A percentile compares a stretch with the other conserved stretches of the same genome.
phyloP scores from a whole-genome alignment of 2,797 vertebrate species.

The Acropternis orthonyx region DNA sequence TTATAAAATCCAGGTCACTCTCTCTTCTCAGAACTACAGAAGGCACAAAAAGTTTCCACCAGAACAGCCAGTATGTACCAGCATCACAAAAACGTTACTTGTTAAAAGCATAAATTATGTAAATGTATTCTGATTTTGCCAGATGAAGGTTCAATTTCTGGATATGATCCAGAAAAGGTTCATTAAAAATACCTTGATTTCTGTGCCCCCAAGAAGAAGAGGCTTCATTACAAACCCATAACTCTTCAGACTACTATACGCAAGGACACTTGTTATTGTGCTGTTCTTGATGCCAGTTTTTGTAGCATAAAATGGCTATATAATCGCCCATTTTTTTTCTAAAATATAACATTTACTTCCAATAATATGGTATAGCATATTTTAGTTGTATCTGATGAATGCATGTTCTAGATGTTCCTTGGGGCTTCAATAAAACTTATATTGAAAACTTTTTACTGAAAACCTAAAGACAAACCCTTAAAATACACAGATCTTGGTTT shows the following conservation, averaged over 20 bases:
- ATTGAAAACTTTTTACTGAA: not conserved
- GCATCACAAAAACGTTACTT: not conserved
- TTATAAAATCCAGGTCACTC: not conserved
- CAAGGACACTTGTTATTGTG: not conserved
- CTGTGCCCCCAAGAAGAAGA: accelerated
- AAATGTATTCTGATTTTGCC: not conserved
- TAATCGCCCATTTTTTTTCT: not conserved
- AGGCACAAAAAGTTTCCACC: not conserved
- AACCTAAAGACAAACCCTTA: not conserved
- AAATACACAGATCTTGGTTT: not conserved
- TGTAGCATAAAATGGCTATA: not conserved
- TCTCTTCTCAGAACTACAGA: not conserved
- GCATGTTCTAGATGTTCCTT: not conserved
- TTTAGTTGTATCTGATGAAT: not conserved
- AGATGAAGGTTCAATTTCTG: not conserved
- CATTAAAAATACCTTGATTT: not conserved
- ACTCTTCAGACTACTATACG: not conserved
- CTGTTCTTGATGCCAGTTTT: not conserved
- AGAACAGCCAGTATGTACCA: not conserved
- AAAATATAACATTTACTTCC: not conserved
- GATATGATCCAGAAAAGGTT: not conserved
- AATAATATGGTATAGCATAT: not conserved
- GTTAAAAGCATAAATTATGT: not conserved
- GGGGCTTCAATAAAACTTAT: not conserved
- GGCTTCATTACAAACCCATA: not conserved